Evolutionary conservation across 1,140 invertebrate species (phyloP).

Genomic region (Macrocentrus cingulum): DNA sequence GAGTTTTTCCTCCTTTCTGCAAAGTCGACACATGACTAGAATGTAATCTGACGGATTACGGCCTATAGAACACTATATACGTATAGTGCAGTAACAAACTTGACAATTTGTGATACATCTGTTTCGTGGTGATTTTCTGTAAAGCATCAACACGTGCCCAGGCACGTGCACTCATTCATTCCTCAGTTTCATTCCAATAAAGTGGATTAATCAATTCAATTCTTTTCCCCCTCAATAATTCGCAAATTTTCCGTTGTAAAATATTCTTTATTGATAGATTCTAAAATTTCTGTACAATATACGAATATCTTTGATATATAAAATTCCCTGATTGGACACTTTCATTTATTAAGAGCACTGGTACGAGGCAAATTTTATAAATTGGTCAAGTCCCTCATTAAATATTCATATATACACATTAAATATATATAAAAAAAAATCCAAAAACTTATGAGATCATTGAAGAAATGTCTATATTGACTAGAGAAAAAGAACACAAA

Average conservation of each 20-base stretch:
- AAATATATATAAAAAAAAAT: background rate
- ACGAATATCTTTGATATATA: too few relatives aligned
- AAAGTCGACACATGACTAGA: slow-evolving; percentile 30
- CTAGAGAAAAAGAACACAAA: slow-evolving; percentile 42
- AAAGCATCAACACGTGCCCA: slow-evolving; percentile 22
- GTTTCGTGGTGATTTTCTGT: slow-evolving; percentile 31
- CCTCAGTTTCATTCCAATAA: slow-evolving; percentile 42
- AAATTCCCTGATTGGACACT: slow-evolving; percentile 42
- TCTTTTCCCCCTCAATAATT: slow-evolving; percentile 1
- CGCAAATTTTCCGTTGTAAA: slow-evolving; percentile 40
- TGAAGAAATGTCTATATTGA: slow-evolving; percentile 37
- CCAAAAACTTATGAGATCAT: slow-evolving; percentile 44
- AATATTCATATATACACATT: too few relatives aligned
- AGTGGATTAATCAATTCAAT: slow-evolving; percentile 35
- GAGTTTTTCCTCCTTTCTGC: too few relatives aligned
- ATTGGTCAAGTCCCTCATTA: background rate
- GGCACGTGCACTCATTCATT: slow-evolving; percentile 41
- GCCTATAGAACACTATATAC: background rate
- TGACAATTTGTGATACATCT: slow-evolving; percentile 49
- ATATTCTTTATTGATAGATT: slow-evolving; percentile 56
- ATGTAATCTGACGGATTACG: slow-evolving; percentile 49
- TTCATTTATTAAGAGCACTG: slow-evolving; percentile 54
- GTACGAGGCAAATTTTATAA: slow-evolving; percentile 29
- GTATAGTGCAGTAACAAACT: slow-evolving; percentile 8
- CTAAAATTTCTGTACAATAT: slow-evolving; percentile 43